Conservation (phyloP, 1,140 invertebrate species). For the Drosophila rhopaloa region DNA sequence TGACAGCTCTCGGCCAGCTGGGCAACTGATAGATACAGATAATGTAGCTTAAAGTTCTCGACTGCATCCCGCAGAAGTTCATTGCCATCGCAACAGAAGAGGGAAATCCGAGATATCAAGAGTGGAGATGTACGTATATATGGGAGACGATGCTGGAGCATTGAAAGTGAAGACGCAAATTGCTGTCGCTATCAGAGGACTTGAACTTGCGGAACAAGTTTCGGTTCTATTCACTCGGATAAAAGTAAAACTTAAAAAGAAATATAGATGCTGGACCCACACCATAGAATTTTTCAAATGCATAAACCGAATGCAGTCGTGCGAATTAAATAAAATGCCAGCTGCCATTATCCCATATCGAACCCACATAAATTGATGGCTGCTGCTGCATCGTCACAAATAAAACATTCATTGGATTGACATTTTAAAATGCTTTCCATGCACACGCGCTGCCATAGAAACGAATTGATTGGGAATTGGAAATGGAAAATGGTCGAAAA, state of each 20-base stretch:
- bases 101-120: constrained; percentile 2
- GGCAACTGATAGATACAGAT: constrained; percentile 51
- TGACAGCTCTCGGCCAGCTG: constrained; percentile 61
- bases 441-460: constrained; percentile 40
- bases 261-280: not conserved
- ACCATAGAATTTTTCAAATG: constrained; percentile 23
- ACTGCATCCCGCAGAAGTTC: constrained; percentile 55
- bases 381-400: constrained; percentile 34
- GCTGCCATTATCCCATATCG: constrained; percentile 45
- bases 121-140: not conserved
- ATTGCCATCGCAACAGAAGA: constrained; percentile 50
- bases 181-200: constrained; percentile 27
- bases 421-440: constrained; percentile 71
- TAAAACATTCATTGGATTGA: constrained; percentile 57
- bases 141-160: constrained; percentile 7
- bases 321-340: constrained; percentile 52
- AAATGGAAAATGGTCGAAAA: constrained; percentile 31
- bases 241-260: constrained; percentile 33
- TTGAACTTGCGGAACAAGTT: constrained; percentile 55
- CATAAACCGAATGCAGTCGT: constrained; percentile 48
- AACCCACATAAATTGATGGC: constrained; percentile 42
- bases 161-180: constrained; percentile 73
- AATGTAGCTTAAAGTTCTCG: constrained; percentile 47
- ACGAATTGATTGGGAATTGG: not conserved
- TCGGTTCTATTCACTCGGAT: constrained; percentile 23